phyloP scores from a whole-genome alignment of 2,113 vertebrate genomes.

The Brienomyrus brachyistius region DNA sequence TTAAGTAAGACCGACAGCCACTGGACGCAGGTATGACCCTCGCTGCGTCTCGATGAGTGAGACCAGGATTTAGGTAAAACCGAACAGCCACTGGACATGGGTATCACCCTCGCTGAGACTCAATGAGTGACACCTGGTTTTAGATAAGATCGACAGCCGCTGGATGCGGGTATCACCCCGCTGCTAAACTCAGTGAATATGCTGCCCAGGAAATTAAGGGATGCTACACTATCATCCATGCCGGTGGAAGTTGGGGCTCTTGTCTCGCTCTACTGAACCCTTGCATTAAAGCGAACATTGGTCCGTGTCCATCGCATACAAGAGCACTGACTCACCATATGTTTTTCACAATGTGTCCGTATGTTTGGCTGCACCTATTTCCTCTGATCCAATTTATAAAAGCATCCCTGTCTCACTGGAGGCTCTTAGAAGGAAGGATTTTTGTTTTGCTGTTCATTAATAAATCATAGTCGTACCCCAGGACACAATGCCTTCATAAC shows the following conservation, averaged over 20 bases:
- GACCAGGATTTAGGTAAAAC: constrained; percentile 46
- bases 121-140: constrained; percentile 15
- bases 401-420: background rate
- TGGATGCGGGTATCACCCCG: too few species aligned
- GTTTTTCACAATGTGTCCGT: background rate
- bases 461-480: background rate
- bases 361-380: background rate
- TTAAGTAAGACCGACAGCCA: too few species aligned
- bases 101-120: background rate
- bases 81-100: background rate
- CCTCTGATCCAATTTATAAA: background rate
- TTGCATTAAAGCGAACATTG: background rate
- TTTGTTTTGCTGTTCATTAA: background rate
- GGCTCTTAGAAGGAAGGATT: background rate
- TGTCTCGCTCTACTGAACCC: background rate
- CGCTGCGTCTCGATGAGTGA: background rate
- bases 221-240: background rate
- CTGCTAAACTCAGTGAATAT: background rate
- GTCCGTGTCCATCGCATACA: background rate
- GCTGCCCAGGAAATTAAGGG: background rate
- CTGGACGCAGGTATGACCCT: background rate
- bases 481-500: background rate
- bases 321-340: background rate
- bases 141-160: constrained; percentile 41
- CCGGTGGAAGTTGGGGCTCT: background rate